Percentiles rank a stretch among this genome's conserved stretches.
phyloP scores from a whole-genome alignment of 2,797 vertebrate species.

The Neomorphus geoffroyi region DNA sequence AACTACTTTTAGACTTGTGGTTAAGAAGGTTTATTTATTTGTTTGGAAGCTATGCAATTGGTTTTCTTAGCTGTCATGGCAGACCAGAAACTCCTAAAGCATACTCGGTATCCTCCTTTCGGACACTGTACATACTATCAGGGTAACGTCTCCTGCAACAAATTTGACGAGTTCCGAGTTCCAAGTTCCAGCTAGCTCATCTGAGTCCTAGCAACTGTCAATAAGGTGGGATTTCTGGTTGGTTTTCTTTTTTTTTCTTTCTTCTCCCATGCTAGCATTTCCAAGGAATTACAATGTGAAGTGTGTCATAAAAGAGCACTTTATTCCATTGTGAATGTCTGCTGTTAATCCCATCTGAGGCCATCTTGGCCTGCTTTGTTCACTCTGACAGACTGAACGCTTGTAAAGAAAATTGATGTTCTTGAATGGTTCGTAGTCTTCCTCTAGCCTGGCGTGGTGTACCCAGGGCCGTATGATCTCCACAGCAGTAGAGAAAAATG shows the following conservation, averaged over 20 bases:
- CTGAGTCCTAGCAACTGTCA: neutral
- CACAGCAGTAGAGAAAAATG: neutral
- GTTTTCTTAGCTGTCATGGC: neutral
- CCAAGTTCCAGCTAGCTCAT: neutral
- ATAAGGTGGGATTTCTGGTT: neutral
- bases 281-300: neutral
- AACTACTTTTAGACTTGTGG: neutral
- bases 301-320: neutral
- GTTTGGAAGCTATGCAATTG: neutral
- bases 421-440: constrained; percentile 17
- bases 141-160: neutral
- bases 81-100: neutral
- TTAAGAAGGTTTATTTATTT: neutral
- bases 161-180: neutral
- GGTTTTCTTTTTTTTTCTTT: neutral
- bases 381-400: neutral
- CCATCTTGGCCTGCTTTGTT: neutral
- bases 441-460: neutral
- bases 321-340: neutral
- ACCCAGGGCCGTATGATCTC: neutral
- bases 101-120: neutral
- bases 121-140: neutral
- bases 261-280: neutral
- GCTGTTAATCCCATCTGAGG: neutral
- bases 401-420: constrained; percentile 10